Conservation (phyloP, 2,113 vertebrate species). For the Bubo bubo region DNA sequence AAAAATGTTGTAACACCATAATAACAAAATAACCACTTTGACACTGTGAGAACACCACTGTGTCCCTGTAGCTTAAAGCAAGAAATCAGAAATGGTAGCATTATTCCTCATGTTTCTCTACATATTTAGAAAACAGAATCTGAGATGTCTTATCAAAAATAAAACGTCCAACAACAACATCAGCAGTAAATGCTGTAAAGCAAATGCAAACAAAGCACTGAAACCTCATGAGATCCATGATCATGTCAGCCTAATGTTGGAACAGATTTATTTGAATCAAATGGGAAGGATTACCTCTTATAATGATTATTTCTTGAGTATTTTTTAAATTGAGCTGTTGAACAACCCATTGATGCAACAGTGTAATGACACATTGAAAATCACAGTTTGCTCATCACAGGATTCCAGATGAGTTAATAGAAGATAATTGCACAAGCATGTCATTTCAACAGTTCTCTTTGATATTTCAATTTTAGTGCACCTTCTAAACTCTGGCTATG, state of each 20-base stretch:
- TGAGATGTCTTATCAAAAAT: background rate
- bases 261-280: conserved; percentile 56
- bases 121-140: background rate
- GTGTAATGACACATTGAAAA: conserved; percentile 71
- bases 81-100: background rate
- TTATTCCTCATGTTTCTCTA: background rate
- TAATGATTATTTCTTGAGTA: conserved; percentile 61
- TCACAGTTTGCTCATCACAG: conserved; percentile 67
- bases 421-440: conserved; percentile 58
- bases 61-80: background rate
- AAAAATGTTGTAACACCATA: background rate
- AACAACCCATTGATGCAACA: conserved; percentile 62
- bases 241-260: conserved; percentile 3
- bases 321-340: conserved; percentile 62
- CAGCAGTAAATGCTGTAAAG: conserved; percentile 1
- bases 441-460: conserved; percentile 48
- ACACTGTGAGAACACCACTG: background rate
- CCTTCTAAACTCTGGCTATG: conserved; percentile 32
- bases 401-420: conserved; percentile 68
- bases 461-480: conserved; percentile 50
- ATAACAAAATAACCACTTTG: background rate
- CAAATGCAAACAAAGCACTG: conserved; percentile 20
- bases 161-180: background rate
- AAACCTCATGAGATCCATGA: conserved; percentile 46
- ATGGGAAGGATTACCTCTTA: conserved; percentile 48